Percentiles rank a stretch among this genome's conserved stretches.
phyloP scores from a whole-genome alignment of 2,113 vertebrate genomes.

The Zosterops japonicus region DNA sequence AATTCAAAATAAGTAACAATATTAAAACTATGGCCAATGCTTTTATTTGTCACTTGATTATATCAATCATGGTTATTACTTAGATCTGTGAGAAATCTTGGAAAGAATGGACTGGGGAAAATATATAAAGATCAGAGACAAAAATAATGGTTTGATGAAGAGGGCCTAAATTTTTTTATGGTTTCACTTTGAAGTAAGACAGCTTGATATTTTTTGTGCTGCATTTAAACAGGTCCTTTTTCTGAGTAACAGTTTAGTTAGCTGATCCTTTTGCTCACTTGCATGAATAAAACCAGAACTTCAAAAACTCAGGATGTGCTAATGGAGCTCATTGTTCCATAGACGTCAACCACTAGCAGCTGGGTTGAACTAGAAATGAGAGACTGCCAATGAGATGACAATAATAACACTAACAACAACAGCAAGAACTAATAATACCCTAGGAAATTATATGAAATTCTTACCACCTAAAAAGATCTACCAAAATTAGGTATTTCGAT shows the following conservation, averaged over 20 bases:
- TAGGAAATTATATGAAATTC: background rate
- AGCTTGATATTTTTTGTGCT: background rate
- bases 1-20: background rate
- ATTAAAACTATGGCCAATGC: rapidly evolving
- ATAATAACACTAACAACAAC: background rate
- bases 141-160: background rate
- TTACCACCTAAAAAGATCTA: background rate
- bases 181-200: background rate
- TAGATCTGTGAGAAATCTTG: background rate
- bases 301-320: background rate
- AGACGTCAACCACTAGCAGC: background rate
- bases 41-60: background rate
- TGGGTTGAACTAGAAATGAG: background rate
- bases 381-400: background rate
- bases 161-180: background rate
- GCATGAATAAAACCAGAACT: background rate
- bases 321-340: background rate
- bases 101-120: background rate
- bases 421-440: background rate
- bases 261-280: background rate
- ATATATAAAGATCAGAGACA: background rate
- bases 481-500: background rate
- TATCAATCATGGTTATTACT: background rate
- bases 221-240: background rate
- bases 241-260: background rate